Evolutionary conservation across 1,140 invertebrate species (phyloP).

Genomic region (Pissodes strobi): DNA sequence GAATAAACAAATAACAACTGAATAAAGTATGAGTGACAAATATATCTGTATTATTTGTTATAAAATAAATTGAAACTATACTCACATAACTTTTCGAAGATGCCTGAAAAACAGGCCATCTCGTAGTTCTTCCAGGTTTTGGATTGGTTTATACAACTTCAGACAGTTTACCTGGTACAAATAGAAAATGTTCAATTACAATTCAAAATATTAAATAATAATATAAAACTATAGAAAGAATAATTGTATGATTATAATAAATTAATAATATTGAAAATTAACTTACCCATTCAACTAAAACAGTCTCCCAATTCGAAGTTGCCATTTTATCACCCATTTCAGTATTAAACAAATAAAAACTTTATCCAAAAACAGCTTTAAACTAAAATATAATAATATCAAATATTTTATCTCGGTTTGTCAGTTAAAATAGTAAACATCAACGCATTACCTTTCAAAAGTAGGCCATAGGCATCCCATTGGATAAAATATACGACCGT

Average conservation of each 20-base stretch:
- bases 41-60: too few species aligned
- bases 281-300: slow-evolving; percentile 52
- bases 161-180: slow-evolving; percentile 51
- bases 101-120: slow-evolving; percentile 46
- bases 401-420: too few species aligned
- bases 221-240: not conserved
- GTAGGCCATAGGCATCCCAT: too few species aligned
- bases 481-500: too few species aligned
- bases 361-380: too few species aligned
- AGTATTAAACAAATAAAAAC: too few species aligned
- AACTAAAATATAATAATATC: too few species aligned
- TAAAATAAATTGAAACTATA: too few species aligned
- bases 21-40: too few species aligned
- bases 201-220: not conserved
- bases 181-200: not conserved
- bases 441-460: too few species aligned
- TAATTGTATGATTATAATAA: not conserved
- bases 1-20: too few species aligned
- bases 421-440: too few species aligned
- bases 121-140: slow-evolving; percentile 41
- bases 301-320: slow-evolving; percentile 43
- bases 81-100: slow-evolving; percentile 48
- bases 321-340: slow-evolving; percentile 40
- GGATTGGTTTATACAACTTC: slow-evolving; percentile 44
- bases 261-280: not conserved